Evolutionary conservation across 2,888 invertebrate species (phyloP), one percentile per base, ranked within the genome.

Genomic region (Parapristionchus giblindavisi): DNA sequence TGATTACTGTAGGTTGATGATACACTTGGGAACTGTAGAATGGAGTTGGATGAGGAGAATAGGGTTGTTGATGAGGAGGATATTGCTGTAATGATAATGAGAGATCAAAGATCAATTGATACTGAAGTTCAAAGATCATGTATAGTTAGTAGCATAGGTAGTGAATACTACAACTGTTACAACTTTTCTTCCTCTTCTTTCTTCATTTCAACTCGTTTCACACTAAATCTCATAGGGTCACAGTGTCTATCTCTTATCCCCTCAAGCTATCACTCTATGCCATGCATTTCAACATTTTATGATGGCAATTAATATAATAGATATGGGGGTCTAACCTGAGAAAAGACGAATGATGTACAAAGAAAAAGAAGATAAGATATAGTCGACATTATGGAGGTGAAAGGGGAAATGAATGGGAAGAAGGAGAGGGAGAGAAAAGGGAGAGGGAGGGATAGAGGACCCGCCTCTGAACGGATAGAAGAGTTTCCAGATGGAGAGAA

Each of bases 381-480:
- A 24, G 27, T 17, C n/a, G 58, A 58, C 27, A 8, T 65, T 68
- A 74, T 76, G 76, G 66, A 77, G 68, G 74, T 70, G 71, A 73
- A 68, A 17, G 58, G 29, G 56, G 1, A 21, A 43, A 52, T 21
- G 34, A 38, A 29, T 48, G 32, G 43, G 56, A 60, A 34, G 40
- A 17, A 56, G 54, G 56, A 56, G 72, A 43, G 76, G 52, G 63
- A 38, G 11, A n/a, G n/a, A n/a, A n/a, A n/a, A n/a, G n/a, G n/a
- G n/a, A n/a, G n/a, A n/a, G n/a, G n/a, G n/a, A n/a, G n/a, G n/a
- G n/a, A n/a, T n/a, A n/a, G n/a, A n/a, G n/a, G n/a, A n/a, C n/a
- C n/a, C n/a, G n/a, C n/a, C n/a, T n/a, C n/a, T n/a, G n/a, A n/a
- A n/a, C n/a, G n/a, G n/a, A n/a, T n/a, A n/a, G n/a, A n/a, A n/a